These are phyloP conservation scores for Centruroides vittatus DNA, from an alignment of 1,140 invertebrate genomes.

Conservation along the genomic window DNA sequence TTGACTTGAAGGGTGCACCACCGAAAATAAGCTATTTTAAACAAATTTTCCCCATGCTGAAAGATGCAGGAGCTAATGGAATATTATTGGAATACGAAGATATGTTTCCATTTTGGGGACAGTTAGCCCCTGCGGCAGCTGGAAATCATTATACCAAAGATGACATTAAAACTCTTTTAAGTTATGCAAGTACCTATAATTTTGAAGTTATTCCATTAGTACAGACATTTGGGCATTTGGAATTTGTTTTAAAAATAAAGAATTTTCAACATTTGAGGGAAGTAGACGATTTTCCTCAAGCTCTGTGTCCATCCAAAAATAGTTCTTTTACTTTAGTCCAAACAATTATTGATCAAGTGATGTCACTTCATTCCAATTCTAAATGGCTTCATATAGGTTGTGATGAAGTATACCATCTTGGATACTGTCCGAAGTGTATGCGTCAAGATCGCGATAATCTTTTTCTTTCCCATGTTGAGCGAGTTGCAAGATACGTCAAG, in stretches of 20 bases:
- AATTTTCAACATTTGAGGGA: slow-evolving; percentile 64
- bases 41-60: slow-evolving; percentile 38
- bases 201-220: slow-evolving; percentile 79
- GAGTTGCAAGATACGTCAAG: slow-evolving; percentile 30
- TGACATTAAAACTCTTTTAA: slow-evolving; percentile 49
- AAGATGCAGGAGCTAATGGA: slow-evolving; percentile 69
- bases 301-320: slow-evolving; percentile 62
- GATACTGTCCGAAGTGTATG: slow-evolving; percentile 55
- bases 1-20: slow-evolving; percentile 60
- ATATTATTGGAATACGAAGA: slow-evolving; percentile 92
- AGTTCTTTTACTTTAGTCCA: slow-evolving; percentile 53
- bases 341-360: slow-evolving; percentile 66
- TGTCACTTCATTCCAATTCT: slow-evolving; percentile 35
- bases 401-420: slow-evolving; percentile 54
- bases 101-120: slow-evolving; percentile 65
- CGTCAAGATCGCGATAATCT: slow-evolving; percentile 38
- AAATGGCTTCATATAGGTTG: slow-evolving; percentile 42
- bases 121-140: slow-evolving; percentile 49
- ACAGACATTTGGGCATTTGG: slow-evolving; percentile 91
- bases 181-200: slow-evolving; percentile 44
- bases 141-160: slow-evolving; percentile 56
- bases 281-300: slow-evolving; percentile 55
- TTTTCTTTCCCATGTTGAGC: slow-evolving; percentile 51
- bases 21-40: slow-evolving; percentile 49
- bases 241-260: slow-evolving; percentile 71